Conservation (phyloP, 53 echinoderm and acorn worm species). For the Echinometra lucunter region DNA sequence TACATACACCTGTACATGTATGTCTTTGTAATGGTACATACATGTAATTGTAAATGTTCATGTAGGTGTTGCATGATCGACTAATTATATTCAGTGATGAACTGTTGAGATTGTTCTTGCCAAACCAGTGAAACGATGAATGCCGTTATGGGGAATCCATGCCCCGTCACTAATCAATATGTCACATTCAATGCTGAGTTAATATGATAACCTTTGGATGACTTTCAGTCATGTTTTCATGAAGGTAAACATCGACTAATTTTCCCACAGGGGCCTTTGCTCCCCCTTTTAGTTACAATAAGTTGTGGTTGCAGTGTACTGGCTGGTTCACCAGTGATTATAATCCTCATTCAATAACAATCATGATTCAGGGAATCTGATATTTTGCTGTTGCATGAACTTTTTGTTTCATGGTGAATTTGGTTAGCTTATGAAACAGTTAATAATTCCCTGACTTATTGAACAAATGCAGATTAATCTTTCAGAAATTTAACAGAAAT, state of each 20-base stretch:
- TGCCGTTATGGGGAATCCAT: not conserved
- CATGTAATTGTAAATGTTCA: not conserved
- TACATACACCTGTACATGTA: no score
- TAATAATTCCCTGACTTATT: no score
- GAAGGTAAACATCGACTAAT: not conserved
- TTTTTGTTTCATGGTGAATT: no score
- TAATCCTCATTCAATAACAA: no score
- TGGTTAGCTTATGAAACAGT: no score
- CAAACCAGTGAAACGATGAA: not conserved
- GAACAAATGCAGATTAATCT: no score
- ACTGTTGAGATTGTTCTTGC: not conserved
- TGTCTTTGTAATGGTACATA: not conserved
- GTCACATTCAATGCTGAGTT: not conserved
- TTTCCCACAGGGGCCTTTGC: not conserved
- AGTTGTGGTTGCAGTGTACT: not conserved
- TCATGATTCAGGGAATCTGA: no score
- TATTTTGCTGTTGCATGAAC: no score
- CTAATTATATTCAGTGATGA: not conserved
- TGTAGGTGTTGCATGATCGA: no score
- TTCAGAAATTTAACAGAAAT: no score
- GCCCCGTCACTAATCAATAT: not conserved
- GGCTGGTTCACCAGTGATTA: not conserved
- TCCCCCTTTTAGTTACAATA: not conserved
- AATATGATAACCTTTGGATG: not conserved
- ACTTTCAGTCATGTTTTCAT: not conserved